These are phyloP conservation scores for Drosophila willistoni DNA, from an alignment of 1,140 invertebrate genomes.

Conservation along the genomic window DNA sequence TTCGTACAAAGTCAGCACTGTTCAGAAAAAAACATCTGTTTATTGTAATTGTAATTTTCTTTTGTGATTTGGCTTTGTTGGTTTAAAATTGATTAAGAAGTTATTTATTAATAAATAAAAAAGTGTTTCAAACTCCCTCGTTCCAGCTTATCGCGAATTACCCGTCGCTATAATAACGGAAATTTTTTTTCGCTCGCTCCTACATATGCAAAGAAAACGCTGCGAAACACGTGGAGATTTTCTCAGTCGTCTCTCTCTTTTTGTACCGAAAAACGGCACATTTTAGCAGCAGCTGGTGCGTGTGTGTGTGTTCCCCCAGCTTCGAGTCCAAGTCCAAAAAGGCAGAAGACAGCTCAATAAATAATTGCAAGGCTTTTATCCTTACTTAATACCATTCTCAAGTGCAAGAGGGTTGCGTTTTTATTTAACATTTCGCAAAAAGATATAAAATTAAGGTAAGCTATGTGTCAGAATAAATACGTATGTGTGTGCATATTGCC, in stretches of 20 bases:
- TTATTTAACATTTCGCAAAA: constrained; percentile 30
- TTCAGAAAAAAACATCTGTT: too few species aligned
- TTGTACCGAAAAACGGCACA: constrained; percentile 40
- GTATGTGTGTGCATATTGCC: constrained; percentile 16
- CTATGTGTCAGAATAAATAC: neutral
- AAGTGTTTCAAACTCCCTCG: neutral
- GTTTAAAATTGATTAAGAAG: too few species aligned
- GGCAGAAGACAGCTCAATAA: constrained; percentile 18
- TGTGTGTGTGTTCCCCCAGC: constrained; percentile 36
- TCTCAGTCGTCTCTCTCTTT: constrained; percentile 46
- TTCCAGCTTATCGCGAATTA: neutral
- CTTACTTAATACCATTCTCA: constrained; percentile 22
- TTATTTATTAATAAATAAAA: neutral
- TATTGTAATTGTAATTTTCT: too few species aligned
- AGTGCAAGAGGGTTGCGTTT: constrained; percentile 1
- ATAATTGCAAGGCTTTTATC: constrained; percentile 12
- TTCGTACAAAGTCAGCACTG: too few species aligned
- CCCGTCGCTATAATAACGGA: neutral
- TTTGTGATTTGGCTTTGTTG: too few species aligned
- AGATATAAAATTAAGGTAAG: constrained; percentile 40
- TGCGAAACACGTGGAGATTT: constrained; percentile 38
- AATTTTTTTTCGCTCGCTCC: neutral
- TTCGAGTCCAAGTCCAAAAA: constrained; percentile 10
- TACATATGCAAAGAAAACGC: constrained; percentile 13
- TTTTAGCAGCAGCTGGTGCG: constrained; percentile 46